These are phyloP conservation scores for Mythimna pallens DNA, from an alignment of 2,888 invertebrate genomes.

Conservation along the genomic window DNA sequence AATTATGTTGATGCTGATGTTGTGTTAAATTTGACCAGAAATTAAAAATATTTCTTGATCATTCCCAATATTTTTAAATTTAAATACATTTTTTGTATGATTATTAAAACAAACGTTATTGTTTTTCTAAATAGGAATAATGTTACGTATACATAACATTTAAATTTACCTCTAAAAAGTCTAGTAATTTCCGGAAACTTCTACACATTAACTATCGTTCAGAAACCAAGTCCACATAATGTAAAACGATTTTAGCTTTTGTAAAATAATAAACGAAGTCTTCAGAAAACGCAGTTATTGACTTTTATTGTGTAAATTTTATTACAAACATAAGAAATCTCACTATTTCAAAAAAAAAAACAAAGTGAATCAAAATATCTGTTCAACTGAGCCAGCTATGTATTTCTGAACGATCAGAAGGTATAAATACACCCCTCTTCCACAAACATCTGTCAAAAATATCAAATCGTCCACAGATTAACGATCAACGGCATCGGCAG, in stretches of 20 bases:
- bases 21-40: too few species aligned
- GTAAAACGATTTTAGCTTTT: not conserved
- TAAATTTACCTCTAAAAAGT: constrained; percentile 65
- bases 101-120: not conserved
- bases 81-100: not conserved
- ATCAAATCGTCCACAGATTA: constrained; percentile 2
- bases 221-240: constrained; percentile 19
- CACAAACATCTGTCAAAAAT: constrained; percentile 38
- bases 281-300: too few species aligned
- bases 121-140: accelerated
- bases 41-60: too few species aligned
- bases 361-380: not conserved
- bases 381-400: not conserved
- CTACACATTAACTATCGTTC: constrained; percentile 53
- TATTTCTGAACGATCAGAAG: constrained; percentile 43
- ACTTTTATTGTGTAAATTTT: not conserved
- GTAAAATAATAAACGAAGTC: not conserved
- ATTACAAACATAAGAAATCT: not conserved
- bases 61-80: not conserved
- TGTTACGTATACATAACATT: not conserved
- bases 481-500: not conserved
- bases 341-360: not conserved
- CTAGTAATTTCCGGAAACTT: constrained; percentile 73
- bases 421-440: constrained; percentile 15
- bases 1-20: not conserved